Percentiles rank a stretch among this genome's conserved stretches.
Conservation (phyloP, 2,113 vertebrate genomes). For the Ceuthmochares aereus region DNA sequence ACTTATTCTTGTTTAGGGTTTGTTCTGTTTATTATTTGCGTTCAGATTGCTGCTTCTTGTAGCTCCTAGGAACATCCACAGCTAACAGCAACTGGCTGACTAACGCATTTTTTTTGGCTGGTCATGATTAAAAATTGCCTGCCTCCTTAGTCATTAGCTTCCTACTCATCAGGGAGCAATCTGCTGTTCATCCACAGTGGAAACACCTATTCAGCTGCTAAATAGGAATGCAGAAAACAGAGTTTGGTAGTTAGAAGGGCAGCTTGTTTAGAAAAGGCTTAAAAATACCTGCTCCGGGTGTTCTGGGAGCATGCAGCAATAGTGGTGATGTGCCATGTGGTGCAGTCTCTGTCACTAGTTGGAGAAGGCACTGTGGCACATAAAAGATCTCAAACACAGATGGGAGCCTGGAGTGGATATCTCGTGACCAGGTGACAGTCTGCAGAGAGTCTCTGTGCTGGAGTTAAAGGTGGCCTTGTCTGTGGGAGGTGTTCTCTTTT, state of each 20-base stretch:
- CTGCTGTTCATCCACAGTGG: background rate
- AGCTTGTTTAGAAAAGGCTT: background rate
- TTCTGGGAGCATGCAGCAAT: background rate
- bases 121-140: background rate
- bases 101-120: background rate
- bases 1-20: background rate
- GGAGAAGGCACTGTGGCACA: background rate
- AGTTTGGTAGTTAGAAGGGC: background rate
- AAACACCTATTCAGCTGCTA: background rate
- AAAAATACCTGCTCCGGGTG: background rate
- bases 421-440: background rate
- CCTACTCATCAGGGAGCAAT: background rate
- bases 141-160: background rate
- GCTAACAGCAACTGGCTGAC: background rate
- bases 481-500: background rate
- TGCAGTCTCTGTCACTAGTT: background rate
- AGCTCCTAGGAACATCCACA: background rate
- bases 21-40: background rate
- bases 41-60: background rate
- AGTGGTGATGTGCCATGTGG: accelerated
- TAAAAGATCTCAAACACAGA: background rate
- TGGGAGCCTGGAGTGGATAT: background rate
- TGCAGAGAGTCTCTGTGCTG: background rate
- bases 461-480: background rate
- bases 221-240: background rate